These are phyloP conservation scores for Poecilia wingei DNA, from an alignment of 2,797 vertebrate species.

Conservation along the genomic window DNA sequence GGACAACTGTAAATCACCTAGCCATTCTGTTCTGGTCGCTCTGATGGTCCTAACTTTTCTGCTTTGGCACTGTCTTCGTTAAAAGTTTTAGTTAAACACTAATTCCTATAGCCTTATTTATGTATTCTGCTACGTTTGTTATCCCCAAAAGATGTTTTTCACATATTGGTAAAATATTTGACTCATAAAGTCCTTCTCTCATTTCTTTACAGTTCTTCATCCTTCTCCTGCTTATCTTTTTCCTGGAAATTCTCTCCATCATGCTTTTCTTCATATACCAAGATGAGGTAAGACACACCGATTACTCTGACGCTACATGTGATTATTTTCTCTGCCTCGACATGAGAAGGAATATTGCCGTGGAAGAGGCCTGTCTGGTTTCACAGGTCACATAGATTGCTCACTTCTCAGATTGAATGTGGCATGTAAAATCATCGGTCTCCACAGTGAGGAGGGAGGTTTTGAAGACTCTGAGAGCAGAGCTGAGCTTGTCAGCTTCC, in stretches of 20 bases:
- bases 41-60: conserved; percentile 27
- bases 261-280: conserved; percentile 96
- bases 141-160: conserved; percentile 5
- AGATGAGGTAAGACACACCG: conserved; percentile 86
- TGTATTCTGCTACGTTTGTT: conserved; percentile 22
- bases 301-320: conserved; percentile 13
- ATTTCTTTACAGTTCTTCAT: conserved; percentile 90
- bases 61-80: conserved; percentile 2
- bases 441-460: conserved; percentile 8
- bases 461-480: conserved; percentile 19
- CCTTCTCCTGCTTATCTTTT: conserved; percentile 92
- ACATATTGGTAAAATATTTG: conserved; percentile 10
- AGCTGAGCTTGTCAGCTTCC: conserved; percentile 20
- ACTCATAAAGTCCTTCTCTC: conserved; percentile 27
- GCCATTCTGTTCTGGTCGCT: conserved; percentile 27
- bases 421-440: conserved; percentile 15
- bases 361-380: background rate
- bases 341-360: conserved; percentile 12
- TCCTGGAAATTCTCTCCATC: conserved; percentile 91
- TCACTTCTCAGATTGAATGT: conserved; percentile 20
- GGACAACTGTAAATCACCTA: conserved; percentile 50
- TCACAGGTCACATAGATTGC: conserved; percentile 13
- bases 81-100: conserved; percentile 2
- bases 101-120: conserved; percentile 15
- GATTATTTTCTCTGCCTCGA: conserved; percentile 4